phyloP scores from a whole-genome alignment of 2,113 vertebrate genomes.

The Platysteira castanea region DNA sequence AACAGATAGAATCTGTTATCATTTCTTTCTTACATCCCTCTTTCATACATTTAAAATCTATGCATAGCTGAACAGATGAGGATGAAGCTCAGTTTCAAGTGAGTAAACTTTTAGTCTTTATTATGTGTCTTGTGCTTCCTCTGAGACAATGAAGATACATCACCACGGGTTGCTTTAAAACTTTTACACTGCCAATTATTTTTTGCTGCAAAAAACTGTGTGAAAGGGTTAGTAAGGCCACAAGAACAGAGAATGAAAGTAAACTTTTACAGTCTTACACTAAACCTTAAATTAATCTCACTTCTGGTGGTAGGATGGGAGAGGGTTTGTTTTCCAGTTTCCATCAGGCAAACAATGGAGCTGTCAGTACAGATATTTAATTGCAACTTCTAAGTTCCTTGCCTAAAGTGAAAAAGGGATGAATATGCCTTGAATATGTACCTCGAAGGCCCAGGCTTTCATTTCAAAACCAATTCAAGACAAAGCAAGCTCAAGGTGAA shows the following conservation, averaged over 20 bases:
- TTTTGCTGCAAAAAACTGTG: neutral
- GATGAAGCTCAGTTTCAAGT: conserved; percentile 32
- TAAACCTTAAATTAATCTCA: neutral
- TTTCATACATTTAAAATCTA: neutral
- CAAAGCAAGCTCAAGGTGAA: neutral
- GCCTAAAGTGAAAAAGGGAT: neutral
- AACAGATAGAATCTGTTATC: neutral
- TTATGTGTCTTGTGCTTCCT: neutral
- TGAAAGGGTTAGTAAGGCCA: neutral
- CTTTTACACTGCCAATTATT: neutral
- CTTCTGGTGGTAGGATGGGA: neutral
- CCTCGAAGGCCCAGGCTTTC: neutral
- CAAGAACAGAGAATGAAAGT: neutral
- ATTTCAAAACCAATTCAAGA: neutral
- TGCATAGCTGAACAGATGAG: neutral
- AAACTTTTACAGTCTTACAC: neutral
- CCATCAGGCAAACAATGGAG: neutral
- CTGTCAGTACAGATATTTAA: neutral
- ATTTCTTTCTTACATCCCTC: neutral
- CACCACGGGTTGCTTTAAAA: neutral
- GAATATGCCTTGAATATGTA: neutral
- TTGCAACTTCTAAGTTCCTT: neutral
- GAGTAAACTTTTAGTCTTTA: conserved; percentile 5
- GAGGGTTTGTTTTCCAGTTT: neutral
- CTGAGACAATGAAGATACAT: neutral